These are phyloP conservation scores for Cotesia chilonis DNA, from an alignment of 1,140 invertebrate species.

Conservation along the genomic window DNA sequence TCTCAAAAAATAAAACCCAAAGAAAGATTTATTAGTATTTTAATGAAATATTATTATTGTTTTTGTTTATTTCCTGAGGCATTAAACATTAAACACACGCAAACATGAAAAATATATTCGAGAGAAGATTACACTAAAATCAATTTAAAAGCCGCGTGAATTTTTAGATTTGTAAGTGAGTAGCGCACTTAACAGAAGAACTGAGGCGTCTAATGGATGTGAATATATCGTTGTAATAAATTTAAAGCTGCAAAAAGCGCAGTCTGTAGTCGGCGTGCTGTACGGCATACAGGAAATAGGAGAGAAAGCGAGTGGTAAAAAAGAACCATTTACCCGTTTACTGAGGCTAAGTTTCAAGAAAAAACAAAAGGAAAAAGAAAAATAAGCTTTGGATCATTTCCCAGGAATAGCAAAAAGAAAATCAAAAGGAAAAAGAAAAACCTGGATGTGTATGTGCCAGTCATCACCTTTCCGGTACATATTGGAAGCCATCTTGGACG, in stretches of 20 bases:
- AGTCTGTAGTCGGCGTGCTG: neutral
- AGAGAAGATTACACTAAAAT: conserved; percentile 17
- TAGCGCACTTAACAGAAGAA: conserved; percentile 58
- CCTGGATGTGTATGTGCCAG: conserved; percentile 44
- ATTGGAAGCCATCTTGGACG: conserved; percentile 58
- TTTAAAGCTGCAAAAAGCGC: conserved; percentile 54
- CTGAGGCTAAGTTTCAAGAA: conserved; percentile 25
- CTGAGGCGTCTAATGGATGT: conserved; percentile 65
- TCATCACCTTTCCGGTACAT: conserved; percentile 60
- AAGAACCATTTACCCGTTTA: conserved; percentile 25
- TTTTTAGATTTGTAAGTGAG: conserved; percentile 46
- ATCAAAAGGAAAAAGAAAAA: conserved; percentile 33
- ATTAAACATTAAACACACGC: conserved; percentile 33
- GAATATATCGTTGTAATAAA: conserved; percentile 68
- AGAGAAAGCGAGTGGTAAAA: conserved; percentile 30
- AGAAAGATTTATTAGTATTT: too few species aligned
- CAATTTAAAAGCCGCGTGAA: conserved; percentile 31
- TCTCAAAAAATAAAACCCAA: too few species aligned
- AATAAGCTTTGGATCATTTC: conserved; percentile 41
- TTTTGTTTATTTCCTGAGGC: too few species aligned
- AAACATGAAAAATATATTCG: conserved; percentile 21
- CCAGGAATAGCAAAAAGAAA: conserved; percentile 31
- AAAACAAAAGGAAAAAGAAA: conserved; percentile 6
- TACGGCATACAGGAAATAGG: conserved; percentile 31
- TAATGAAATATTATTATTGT: too few species aligned